These are phyloP conservation scores for Altica lythri DNA, from an alignment of 2,888 invertebrate species.

Conservation along the genomic window DNA sequence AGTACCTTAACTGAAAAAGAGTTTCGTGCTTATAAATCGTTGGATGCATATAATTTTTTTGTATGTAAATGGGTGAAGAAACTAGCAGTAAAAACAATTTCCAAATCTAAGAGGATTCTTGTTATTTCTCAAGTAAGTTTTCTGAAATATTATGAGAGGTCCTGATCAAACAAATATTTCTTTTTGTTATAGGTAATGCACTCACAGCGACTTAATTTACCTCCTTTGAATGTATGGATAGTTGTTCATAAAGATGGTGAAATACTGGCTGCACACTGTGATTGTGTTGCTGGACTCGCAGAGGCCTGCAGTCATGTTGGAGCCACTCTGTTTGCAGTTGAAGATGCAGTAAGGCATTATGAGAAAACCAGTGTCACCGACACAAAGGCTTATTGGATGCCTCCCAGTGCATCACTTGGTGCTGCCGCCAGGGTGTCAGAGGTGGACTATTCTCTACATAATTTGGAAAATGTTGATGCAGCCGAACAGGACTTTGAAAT, in stretches of 20 bases:
- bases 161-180: too few relatives aligned
- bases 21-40: conserved; percentile 5
- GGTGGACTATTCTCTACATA: background rate
- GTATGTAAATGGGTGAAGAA: background rate
- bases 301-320: background rate
- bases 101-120: background rate
- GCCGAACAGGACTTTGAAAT: too few relatives aligned
- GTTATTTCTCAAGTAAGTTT: conserved; percentile 4
- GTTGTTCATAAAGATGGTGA: background rate
- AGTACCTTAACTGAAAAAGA: conserved; percentile 3
- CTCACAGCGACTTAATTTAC: background rate
- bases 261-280: background rate
- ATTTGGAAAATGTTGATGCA: background rate
- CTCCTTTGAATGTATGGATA: background rate
- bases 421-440: background rate
- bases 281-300: background rate
- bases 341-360: conserved; percentile 1
- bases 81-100: background rate
- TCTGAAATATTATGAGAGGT: background rate
- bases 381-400: background rate
- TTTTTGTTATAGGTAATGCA: conserved; percentile 2
- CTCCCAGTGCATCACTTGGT: background rate
- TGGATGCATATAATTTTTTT: background rate
- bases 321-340: background rate
- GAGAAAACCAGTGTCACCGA: background rate